Evolutionary conservation across 2,797 vertebrate species (phyloP).

Genomic region (Squalus acanthias): DNA sequence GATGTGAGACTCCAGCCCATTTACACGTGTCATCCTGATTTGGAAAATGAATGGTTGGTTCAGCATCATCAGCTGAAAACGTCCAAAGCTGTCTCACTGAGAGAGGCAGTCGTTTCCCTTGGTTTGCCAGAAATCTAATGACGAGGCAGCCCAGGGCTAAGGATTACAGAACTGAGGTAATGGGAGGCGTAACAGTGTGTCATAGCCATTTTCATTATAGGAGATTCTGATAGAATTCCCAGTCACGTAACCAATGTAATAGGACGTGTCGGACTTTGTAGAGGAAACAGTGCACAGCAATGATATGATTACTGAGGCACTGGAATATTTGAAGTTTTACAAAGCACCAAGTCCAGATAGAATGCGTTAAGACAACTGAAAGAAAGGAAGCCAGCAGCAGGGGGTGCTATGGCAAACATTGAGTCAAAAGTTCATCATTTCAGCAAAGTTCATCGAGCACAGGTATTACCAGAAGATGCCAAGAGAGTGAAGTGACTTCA

Average conservation of each 20-base stretch:
- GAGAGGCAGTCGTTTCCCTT: not conserved
- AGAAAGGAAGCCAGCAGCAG: not conserved
- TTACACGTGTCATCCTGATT: not conserved
- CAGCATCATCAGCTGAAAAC: not conserved
- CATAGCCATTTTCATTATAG: not conserved
- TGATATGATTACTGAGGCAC: not conserved
- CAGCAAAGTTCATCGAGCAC: not conserved
- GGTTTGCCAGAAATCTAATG: not conserved
- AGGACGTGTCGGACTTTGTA: not conserved
- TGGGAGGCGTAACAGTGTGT: not conserved
- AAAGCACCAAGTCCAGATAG: not conserved
- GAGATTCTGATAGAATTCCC: not conserved
- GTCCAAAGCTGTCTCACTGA: not conserved
- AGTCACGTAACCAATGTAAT: not conserved
- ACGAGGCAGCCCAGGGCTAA: not conserved
- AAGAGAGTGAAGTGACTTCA: not conserved
- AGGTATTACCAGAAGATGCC: not conserved
- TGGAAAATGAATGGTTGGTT: too few relatives aligned
- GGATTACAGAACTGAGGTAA: not conserved
- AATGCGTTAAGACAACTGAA: not conserved
- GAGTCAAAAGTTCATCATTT: not conserved
- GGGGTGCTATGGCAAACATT: not conserved
- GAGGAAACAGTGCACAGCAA: not conserved
- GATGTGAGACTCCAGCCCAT: not conserved
- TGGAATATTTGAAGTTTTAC: not conserved